Evolutionary conservation across 2,797 vertebrate genomes (phyloP).

Genomic region (Uromys caudimaculatus): DNA sequence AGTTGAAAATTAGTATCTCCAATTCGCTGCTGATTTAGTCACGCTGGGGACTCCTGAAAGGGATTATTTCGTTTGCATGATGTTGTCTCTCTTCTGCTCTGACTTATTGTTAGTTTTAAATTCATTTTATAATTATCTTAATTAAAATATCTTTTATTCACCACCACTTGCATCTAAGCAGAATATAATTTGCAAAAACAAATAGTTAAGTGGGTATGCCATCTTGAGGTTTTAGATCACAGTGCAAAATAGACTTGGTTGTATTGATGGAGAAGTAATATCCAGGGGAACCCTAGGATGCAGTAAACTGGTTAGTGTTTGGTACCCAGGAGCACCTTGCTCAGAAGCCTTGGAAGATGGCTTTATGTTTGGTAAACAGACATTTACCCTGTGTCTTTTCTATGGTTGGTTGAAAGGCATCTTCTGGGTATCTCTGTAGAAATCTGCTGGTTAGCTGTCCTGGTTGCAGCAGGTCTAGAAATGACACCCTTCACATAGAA

Average conservation of each 20-base stretch:
- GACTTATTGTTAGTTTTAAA: conserved; percentile 51
- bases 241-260: neutral
- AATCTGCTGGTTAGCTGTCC: neutral
- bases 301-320: accelerated
- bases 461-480: neutral
- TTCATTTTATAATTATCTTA: conserved; percentile 62
- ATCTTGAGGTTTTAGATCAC: neutral
- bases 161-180: neutral
- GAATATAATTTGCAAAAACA: conserved; percentile 30
- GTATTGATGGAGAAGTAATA: neutral
- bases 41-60: neutral
- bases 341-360: neutral
- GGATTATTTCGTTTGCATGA: neutral
- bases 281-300: too few relatives aligned
- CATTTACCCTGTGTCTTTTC: neutral
- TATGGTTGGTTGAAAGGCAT: neutral
- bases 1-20: neutral
- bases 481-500: neutral
- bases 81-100: conserved; percentile 19
- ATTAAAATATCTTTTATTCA: conserved; percentile 68
- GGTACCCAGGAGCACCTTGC: neutral
- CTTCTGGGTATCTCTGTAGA: neutral
- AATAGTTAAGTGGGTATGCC: neutral
- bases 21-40: neutral
- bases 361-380: neutral